Percentiles rank a stretch among this genome's conserved stretches.
Conservation (phyloP, 2,797 vertebrate genomes). For the Mus caroli region DNA sequence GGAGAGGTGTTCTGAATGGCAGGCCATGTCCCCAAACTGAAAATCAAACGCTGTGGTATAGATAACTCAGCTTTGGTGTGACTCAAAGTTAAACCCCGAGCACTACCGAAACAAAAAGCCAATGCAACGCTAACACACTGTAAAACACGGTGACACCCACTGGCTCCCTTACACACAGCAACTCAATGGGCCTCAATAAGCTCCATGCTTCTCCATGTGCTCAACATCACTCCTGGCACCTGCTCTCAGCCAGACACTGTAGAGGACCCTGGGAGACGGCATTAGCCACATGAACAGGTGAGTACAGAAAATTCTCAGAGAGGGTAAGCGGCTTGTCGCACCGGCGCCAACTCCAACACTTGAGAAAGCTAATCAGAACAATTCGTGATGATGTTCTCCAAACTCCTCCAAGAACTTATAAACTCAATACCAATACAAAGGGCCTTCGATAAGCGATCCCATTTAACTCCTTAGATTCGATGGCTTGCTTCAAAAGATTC, state of each 20-base stretch:
- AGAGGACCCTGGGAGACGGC: neutral
- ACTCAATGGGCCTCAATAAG: neutral
- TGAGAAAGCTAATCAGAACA: neutral
- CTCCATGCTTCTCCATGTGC: neutral
- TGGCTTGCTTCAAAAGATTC: neutral
- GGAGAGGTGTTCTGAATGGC: neutral
- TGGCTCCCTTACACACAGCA: neutral
- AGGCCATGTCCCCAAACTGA: neutral
- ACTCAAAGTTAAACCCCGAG: neutral
- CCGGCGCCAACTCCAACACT: neutral
- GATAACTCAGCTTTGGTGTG: neutral
- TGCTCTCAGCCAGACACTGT: neutral
- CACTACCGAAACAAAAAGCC: neutral
- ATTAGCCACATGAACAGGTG: neutral
- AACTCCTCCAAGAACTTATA: neutral
- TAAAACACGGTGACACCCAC: neutral
- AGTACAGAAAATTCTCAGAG: neutral
- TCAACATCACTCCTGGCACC: neutral
- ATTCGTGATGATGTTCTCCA: neutral
- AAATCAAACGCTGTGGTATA: neutral
- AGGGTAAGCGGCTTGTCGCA: neutral
- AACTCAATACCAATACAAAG: neutral
- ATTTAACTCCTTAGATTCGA: constrained; percentile 30
- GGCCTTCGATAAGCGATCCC: neutral
- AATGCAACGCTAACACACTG: neutral